A percentile compares a stretch with the other conserved stretches of the same genome.
phyloP scores from a whole-genome alignment of 2,797 vertebrate species.

The Spinibarbus caldwelli region DNA sequence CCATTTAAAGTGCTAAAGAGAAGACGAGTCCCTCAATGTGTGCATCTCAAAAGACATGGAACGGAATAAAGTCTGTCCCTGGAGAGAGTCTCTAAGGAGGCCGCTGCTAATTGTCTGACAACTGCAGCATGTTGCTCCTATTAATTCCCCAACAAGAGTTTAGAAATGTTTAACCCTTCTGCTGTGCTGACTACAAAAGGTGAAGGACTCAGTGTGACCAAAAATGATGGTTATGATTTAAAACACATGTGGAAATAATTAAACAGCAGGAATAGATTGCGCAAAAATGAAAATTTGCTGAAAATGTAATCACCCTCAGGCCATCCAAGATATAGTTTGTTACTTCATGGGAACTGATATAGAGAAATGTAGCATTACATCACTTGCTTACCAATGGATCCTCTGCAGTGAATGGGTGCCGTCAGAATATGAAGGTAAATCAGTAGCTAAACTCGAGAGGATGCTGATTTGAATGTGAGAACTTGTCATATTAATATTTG shows the following conservation, averaged over 20 bases:
- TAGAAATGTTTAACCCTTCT: constrained; percentile 64
- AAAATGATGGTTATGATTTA: too few species aligned
- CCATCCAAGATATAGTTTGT: not conserved
- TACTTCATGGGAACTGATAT: not conserved
- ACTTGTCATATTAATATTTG: too few species aligned
- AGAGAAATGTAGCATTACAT: not conserved
- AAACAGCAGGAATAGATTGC: too few species aligned
- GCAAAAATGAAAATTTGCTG: not conserved
- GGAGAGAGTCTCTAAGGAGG: constrained; percentile 66
- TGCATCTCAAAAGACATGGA: constrained; percentile 30
- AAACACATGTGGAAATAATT: too few species aligned
- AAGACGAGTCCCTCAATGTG: not conserved
- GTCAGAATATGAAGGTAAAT: too few species aligned
- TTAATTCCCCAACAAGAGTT: constrained; percentile 72
- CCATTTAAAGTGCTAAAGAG: too few species aligned
- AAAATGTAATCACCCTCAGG: not conserved
- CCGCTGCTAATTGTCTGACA: constrained; percentile 68
- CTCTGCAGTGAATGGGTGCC: not conserved
- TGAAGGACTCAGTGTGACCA: not conserved
- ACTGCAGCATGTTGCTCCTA: constrained; percentile 73
- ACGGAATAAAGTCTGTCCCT: constrained; percentile 47
- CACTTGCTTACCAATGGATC: not conserved
- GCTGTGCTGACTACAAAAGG: not conserved
- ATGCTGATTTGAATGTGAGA: too few species aligned
- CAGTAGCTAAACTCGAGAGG: too few species aligned